Evolutionary conservation across 2,113 vertebrate species (phyloP), one percentile per base, ranked within the genome.

Genomic region (Sapajus apella): DNA sequence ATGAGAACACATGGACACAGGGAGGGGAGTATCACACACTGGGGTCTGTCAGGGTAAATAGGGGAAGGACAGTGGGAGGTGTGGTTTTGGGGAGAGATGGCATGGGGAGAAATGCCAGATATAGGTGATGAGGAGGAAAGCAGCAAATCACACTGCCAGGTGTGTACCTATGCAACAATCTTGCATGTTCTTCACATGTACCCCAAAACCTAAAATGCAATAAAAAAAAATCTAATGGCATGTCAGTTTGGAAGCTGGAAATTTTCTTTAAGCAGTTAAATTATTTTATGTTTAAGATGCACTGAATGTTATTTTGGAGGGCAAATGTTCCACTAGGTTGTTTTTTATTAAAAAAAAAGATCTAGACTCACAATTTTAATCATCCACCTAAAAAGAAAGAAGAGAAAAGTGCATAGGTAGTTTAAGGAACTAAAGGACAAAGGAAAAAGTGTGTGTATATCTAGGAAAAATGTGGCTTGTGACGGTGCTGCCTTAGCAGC

Each of bases 221-320:
- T 47, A 47, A 47, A 47, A 47, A 45, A 47, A 47, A 47, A 47
- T 77, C 66, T 85, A 80, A 58, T 81, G 23, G 21, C 40, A 77
- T 73, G 9, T 5, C 35, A n/a, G 45, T 88, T 88, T 32, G 80
- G 75, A 77, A 68, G 25, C 18, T 61, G 21, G 89, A 70, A 35
- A 64, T 68, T 43, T 80, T 27, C 35, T 68, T 95, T 47, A 91
- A 93, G 75, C 40, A 58, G 18, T 66, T 96, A 75, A 93, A 80
- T 76, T n/a, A 70, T 76, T 92, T 94, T 93, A 92, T 87, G 37
- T 58, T 75, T 75, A 93, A 95, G 12, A 91, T 47, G 40, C 0
- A 55, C 47, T 70, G 23, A 91, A 82, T 37, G 89, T 50, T 87
- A 94, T 92, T 92, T 91, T 90, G 27, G 75, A 81, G 6, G 43